phyloP scores from a whole-genome alignment of 2,113 vertebrate species.

The Oceanites oceanicus region DNA sequence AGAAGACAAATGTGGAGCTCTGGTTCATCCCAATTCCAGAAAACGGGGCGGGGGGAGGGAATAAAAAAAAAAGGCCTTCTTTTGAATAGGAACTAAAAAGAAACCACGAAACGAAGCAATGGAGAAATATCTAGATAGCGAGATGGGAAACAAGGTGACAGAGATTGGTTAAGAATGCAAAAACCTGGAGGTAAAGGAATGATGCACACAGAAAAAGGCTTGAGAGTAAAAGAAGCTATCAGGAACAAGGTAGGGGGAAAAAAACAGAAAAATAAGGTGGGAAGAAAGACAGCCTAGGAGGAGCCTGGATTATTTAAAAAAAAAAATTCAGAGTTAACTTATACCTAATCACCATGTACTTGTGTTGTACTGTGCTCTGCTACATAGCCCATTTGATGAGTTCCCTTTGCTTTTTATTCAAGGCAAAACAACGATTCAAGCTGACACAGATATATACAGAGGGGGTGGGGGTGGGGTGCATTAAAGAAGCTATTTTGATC shows the following conservation, averaged over 20 bases:
- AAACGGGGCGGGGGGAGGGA: fast-evolving
- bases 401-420: background rate
- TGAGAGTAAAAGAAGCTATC: background rate
- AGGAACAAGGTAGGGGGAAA: too few species aligned
- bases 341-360: background rate
- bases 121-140: background rate
- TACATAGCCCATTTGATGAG: background rate
- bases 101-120: background rate
- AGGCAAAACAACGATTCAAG: background rate
- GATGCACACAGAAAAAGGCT: background rate
- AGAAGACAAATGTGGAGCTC: background rate
- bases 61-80: background rate
- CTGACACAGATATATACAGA: background rate
- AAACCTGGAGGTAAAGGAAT: background rate
- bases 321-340: background rate
- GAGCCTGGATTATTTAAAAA: background rate
- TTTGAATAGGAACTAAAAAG: background rate
- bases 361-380: background rate
- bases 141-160: background rate
- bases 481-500: background rate
- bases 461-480: too few species aligned
- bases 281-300: background rate
- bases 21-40: background rate
- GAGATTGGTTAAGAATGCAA: background rate
- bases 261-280: background rate